These are phyloP conservation scores for Charaxes varanes DNA, from an alignment of 1,140 invertebrate species.

Conservation along the genomic window DNA sequence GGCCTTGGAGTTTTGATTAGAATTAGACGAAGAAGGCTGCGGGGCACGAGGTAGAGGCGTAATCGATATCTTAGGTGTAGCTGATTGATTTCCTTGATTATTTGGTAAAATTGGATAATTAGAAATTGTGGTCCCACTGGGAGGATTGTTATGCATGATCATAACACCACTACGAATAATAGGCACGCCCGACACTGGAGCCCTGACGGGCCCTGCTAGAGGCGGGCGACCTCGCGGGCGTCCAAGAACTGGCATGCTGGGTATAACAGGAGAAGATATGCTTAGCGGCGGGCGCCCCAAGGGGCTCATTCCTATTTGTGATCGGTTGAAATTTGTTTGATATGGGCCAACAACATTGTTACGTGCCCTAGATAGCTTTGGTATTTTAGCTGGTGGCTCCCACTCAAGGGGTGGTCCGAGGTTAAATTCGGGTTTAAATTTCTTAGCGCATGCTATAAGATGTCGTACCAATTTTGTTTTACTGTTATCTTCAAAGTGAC, in stretches of 20 bases:
- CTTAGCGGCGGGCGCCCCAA: slow-evolving; percentile 48
- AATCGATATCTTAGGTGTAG: slow-evolving; percentile 90
- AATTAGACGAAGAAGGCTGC: slow-evolving; percentile 70
- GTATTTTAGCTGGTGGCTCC: slow-evolving; percentile 94
- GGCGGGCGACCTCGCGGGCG: slow-evolving; percentile 59
- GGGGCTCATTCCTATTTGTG: slow-evolving; percentile 49
- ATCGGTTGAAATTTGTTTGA: slow-evolving; percentile 45
- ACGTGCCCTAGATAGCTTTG: slow-evolving; percentile 75
- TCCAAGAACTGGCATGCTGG: slow-evolving; percentile 45
- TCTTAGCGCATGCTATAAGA: slow-evolving; percentile 90
- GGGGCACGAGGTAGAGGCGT: slow-evolving; percentile 87
- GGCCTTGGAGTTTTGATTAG: slow-evolving; percentile 59
- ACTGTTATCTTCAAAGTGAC: slow-evolving; percentile 95
- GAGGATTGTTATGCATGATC: slow-evolving; percentile 64
- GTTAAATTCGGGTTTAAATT: slow-evolving; percentile 91
- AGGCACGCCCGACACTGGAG: slow-evolving; percentile 56
- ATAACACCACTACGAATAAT: slow-evolving; percentile 65
- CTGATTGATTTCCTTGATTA: slow-evolving; percentile 47
- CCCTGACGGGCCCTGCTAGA: slow-evolving; percentile 36
- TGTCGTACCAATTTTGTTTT: slow-evolving; percentile 93
- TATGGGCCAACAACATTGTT: slow-evolving; percentile 59
- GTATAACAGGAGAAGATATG: slow-evolving; percentile 33
- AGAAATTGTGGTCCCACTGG: slow-evolving; percentile 50
- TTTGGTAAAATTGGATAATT: slow-evolving; percentile 62
- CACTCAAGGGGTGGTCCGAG: slow-evolving; percentile 89